Evolutionary conservation across 1,140 invertebrate species (phyloP).

Genomic region (Drusus annulatus): DNA sequence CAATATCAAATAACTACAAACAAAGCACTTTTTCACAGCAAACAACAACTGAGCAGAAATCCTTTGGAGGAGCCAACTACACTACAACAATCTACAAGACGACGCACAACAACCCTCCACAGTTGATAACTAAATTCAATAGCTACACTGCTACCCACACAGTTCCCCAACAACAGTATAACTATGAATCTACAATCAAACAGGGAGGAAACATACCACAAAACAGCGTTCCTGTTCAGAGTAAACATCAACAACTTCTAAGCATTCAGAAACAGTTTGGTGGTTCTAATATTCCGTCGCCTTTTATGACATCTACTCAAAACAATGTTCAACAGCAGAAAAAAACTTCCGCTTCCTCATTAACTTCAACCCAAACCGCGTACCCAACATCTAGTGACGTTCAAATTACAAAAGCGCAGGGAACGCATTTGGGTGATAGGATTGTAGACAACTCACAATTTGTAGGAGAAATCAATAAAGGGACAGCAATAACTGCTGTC

Average conservation of each 20-base stretch:
- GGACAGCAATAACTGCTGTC: background rate
- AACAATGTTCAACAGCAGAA: background rate
- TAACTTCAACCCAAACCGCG: background rate
- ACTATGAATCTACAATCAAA: conserved; percentile 4
- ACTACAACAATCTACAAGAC: background rate
- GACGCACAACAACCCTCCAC: background rate
- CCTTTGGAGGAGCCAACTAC: background rate
- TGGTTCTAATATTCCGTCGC: conserved; percentile 26
- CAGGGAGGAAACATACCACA: background rate
- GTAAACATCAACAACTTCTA: conserved; percentile 30
- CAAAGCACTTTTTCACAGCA: background rate
- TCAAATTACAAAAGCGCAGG: conserved; percentile 8
- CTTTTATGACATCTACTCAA: conserved; percentile 17
- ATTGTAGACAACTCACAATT: conserved; percentile 10
- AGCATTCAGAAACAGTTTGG: conserved; percentile 41
- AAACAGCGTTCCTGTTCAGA: conserved; percentile 9
- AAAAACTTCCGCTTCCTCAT: background rate
- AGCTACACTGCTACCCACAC: no score
- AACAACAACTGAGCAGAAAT: background rate
- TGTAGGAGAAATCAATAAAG: conserved; percentile 4
- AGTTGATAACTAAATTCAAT: no score
- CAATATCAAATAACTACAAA: background rate
- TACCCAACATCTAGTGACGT: background rate
- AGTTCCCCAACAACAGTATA: background rate
- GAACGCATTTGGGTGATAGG: background rate